Percentiles rank a stretch among this genome's conserved stretches.
Conservation (phyloP, 2,888 invertebrate species). For the Emmelina monodactyla region DNA sequence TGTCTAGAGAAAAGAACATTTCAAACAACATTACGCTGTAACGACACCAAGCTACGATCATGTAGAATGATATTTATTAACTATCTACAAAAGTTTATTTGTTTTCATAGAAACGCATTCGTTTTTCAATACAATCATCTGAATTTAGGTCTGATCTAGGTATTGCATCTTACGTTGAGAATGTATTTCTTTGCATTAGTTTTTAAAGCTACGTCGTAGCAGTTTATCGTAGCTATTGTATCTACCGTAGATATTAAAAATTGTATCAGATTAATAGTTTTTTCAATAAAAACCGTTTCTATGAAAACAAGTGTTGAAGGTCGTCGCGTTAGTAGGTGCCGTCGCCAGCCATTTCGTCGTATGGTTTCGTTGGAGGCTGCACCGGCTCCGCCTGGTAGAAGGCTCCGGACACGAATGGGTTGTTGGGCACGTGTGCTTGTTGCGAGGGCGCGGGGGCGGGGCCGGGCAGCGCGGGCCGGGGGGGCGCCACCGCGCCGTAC, state of each 20-base stretch:
- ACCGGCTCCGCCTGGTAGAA: conserved; percentile 69
- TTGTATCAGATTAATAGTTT: too few species aligned
- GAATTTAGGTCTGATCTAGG: too few species aligned
- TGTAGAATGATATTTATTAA: conserved; percentile 6
- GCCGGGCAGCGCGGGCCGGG: too few species aligned
- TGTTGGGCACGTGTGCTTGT: conserved; percentile 66
- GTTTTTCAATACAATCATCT: too few species aligned
- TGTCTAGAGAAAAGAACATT: conserved; percentile 6
- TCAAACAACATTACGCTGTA: conserved; percentile 1
- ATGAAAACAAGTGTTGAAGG: too few species aligned
- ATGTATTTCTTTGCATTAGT: too few species aligned
- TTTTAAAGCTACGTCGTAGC: too few species aligned
- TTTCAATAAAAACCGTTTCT: too few species aligned
- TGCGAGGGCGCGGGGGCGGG: conserved; percentile 61
- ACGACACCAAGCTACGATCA: not conserved
- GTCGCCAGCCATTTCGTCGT: conserved; percentile 44
- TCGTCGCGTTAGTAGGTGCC: conserved; percentile 35
- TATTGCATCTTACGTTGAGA: too few species aligned
- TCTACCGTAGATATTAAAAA: too few species aligned
- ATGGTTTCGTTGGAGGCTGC: conserved; percentile 70
- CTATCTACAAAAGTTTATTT: conserved; percentile 5
- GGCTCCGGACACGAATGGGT: conserved; percentile 67
- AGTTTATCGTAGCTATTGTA: too few species aligned
- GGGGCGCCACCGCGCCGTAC: conserved; percentile 43
- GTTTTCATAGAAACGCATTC: too few species aligned